Evolutionary conservation across 1,140 invertebrate species (phyloP), one percentile per base, ranked within the genome.

Genomic region (Streblospio benedicti): DNA sequence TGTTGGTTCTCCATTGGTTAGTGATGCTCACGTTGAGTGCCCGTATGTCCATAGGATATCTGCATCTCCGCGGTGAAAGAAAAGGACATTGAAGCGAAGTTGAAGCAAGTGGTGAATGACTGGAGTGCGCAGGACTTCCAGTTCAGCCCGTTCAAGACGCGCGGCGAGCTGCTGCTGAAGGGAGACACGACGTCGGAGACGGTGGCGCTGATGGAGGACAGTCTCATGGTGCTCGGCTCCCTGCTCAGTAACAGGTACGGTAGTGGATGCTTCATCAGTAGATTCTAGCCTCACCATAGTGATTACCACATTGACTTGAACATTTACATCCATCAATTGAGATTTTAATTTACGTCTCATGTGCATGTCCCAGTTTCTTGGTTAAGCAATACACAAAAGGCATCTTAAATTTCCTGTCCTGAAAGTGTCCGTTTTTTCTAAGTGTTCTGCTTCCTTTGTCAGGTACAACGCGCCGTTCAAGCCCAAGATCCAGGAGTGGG

Each of bases 61-160:
- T 97, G 93, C 76, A 97, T 97, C 75, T 96, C 93, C 38, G 93
- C 93, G 0, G 90, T 96, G 85, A 98, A 97, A 80, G 93, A 97
- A 74, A 92, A 95, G 71, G 94, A 97, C 71, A 97, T 97, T 67
- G 94, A 97, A 80, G 92, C 91, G 0, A 97, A 97, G 75, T 75
- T 97, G 20, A 83, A 93, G 53, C 88, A 91, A 76, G 93, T 98
- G 0, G 91, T 93, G 2, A 94, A 91, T 72, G 93, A 96, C 74
- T 98, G 94, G 93, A 90, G 90, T 0, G 84, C 88, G 0, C 90
- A 95, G 69, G 89, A 93, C 71, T 80, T 97, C 47, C 93, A 91
- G 2, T 97, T 98, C 74, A 86, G 91, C 82, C 87, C 87, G 3
- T 98, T 97, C 71, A 97, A 97, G 75, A 93, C 91, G 71, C 80